Conservation (phyloP, 2,113 vertebrate genomes). For the Rhombomys opimus region DNA sequence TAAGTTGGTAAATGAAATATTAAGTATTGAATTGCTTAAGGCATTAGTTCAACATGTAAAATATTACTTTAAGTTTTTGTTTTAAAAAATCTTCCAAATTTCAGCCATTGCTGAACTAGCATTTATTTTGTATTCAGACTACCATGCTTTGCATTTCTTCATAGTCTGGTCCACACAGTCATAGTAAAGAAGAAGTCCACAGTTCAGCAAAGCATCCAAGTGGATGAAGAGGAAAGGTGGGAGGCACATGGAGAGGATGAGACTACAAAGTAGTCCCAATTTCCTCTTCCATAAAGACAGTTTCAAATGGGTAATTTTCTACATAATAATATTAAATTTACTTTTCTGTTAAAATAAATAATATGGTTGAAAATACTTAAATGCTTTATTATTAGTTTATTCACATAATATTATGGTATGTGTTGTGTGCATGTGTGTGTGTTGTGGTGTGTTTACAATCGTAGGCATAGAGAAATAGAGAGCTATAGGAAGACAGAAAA, state of each 20-base stretch:
- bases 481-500: not conserved
- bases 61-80: not conserved
- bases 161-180: too few relatives aligned
- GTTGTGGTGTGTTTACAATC: not conserved
- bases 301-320: not conserved
- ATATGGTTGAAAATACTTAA: not conserved
- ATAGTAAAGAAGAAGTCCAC: not conserved
- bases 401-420: not conserved
- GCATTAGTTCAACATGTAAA: not conserved
- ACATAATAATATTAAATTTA: not conserved
- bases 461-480: not conserved
- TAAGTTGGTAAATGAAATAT: not conserved
- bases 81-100: not conserved
- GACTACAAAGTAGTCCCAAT: too few relatives aligned
- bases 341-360: not conserved
- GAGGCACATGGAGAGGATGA: too few relatives aligned
- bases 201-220: not conserved
- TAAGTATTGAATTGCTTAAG: not conserved
- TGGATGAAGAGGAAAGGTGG: not conserved
- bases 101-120: not conserved
- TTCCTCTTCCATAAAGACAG: too few relatives aligned
- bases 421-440: not conserved
- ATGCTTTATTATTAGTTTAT: not conserved
- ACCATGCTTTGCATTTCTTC: rapidly evolving
- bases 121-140: not conserved